Conservation (phyloP, 2,113 vertebrate species). For the Empidonax alnorum region DNA sequence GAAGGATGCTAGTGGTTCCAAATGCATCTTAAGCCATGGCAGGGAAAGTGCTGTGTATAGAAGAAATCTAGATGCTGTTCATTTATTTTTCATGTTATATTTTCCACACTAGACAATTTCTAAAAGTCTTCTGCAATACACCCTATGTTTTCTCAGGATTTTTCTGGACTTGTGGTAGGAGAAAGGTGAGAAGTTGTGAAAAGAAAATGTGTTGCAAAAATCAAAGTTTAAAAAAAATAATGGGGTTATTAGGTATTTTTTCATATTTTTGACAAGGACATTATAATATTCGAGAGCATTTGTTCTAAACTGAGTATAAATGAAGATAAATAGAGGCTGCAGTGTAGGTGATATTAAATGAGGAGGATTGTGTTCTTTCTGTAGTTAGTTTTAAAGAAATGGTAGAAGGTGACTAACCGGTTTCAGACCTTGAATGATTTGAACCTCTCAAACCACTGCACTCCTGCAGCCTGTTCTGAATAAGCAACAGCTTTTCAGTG, state of each 20-base stretch:
- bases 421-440: not conserved
- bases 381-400: not conserved
- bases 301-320: not conserved
- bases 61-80: not conserved
- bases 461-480: not conserved
- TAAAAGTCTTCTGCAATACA: not conserved
- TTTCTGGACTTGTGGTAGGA: not conserved
- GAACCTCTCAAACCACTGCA: not conserved
- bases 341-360: not conserved
- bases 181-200: not conserved
- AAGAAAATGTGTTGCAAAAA: not conserved
- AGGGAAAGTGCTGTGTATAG: not conserved
- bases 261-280: not conserved
- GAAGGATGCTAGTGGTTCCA: not conserved
- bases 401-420: not conserved
- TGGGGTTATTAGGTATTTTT: not conserved
- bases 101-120: not conserved
- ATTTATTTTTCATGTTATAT: not conserved
- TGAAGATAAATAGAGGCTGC: not conserved
- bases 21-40: not conserved
- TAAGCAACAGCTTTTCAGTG: not conserved
- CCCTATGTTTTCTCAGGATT: not conserved
- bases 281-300: not conserved
- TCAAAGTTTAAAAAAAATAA: not conserved
- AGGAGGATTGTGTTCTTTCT: not conserved